Evolutionary conservation across 23 tunicate species (phyloP), one percentile per base, ranked within the genome.

Genomic region (Halocynthia roretzi): DNA sequence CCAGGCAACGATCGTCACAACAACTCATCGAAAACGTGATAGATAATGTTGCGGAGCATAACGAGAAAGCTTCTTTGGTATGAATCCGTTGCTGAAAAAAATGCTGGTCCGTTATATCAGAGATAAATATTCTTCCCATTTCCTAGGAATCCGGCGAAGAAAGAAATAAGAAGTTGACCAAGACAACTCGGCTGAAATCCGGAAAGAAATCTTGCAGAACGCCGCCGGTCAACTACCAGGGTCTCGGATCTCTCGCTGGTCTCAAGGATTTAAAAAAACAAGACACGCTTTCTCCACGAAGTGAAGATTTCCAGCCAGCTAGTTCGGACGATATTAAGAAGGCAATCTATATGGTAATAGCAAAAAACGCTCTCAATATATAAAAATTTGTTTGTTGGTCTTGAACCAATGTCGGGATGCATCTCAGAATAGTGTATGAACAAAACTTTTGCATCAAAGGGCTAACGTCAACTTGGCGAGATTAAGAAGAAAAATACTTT

Each of bases 191-290:
- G 20, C 20, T 21, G 9, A 54, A 56, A 55, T 65, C 81, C 8
- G 21, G 71, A 7, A 50, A 60, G 31, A 87, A 87, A 71, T 87
- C 86, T 6, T 71, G 56, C 23, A 22, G 83, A 52, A 82, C 68
- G 10, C 93, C 93, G 11, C 87, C 93, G 10, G 69, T 52, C 9
- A 62, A 72, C 52, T 87, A 87, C 68, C 75, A 82, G 64, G 93
- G 93, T 7, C 80, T 87, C 15, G 93, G 93, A 18, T 87, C 93
- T 15, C 65, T 82, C 5, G 71, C 86, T 5, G 79, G 71, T 21
- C 68, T 76, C n/a, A 66, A 78, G 50, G 87, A 82, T 17, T 53
- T 87, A 12, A 60, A 81, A 17, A 78, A 77, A 54, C 70, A 61
- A 12, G 55, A 54, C n/a, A 53, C 52, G 1, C 19, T 64, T 9